Conservation (phyloP, 2,113 vertebrate genomes). For the Anarhynchus alexandrinus region DNA sequence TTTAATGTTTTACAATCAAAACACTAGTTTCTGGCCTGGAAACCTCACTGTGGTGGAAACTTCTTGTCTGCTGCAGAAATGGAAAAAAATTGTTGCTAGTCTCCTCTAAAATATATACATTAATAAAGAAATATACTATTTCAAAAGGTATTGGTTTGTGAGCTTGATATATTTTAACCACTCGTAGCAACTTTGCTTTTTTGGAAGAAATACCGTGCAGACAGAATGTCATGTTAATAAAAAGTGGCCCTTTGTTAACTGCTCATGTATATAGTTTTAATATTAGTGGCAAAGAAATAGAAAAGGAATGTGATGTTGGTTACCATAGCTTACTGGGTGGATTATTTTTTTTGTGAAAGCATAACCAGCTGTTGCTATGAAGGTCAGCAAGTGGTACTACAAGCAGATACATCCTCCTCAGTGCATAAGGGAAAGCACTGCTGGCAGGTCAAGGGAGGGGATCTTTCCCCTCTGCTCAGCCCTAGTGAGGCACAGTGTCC, state of each 20-base stretch:
- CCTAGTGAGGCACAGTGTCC: not conserved
- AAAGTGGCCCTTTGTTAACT: not conserved
- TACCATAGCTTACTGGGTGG: not conserved
- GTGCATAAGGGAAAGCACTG: not conserved
- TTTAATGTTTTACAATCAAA: conserved; percentile 16
- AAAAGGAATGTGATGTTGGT: not conserved
- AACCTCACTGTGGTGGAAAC: not conserved
- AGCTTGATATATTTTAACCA: not conserved
- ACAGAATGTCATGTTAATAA: not conserved
- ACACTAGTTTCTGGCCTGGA: not conserved
- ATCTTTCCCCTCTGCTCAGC: not conserved
- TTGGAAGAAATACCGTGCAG: not conserved
- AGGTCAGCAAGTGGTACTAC: not conserved
- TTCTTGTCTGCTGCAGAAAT: not conserved
- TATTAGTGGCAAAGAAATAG: not conserved
- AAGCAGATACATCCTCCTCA: not conserved
- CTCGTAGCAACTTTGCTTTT: not conserved
- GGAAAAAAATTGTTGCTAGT: not conserved
- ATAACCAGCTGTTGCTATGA: not conserved
- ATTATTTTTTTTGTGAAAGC: not conserved
- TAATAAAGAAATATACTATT: not conserved
- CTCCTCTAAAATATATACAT: not conserved
- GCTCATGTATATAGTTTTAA: not conserved
- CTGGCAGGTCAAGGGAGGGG: not conserved
- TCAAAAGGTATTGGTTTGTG: not conserved